phyloP scores from a whole-genome alignment of 2,113 vertebrate species.

The Hucho hucho region DNA sequence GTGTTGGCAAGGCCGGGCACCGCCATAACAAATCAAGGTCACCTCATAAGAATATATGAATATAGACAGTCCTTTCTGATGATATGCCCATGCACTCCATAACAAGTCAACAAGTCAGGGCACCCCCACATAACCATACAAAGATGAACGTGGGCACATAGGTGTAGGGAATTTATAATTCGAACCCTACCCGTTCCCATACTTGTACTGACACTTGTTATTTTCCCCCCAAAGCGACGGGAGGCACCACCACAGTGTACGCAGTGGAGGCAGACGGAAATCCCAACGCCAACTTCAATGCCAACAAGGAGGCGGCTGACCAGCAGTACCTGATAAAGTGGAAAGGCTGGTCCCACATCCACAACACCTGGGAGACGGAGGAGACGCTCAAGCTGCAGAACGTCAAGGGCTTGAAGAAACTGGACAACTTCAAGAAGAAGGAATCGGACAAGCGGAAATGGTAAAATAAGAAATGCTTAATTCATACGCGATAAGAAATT shows the following conservation, averaged over 20 bases:
- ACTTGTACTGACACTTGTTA: background rate
- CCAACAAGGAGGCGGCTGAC: slow-evolving; percentile 84
- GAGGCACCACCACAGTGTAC: slow-evolving; percentile 93
- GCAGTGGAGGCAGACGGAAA: slow-evolving; percentile 95
- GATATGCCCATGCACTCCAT: too few relatives aligned
- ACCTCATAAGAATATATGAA: too few relatives aligned
- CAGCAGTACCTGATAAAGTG: slow-evolving; percentile 96
- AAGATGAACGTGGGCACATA: too few relatives aligned
- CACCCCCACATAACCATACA: too few relatives aligned
- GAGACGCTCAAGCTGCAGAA: slow-evolving; percentile 95
- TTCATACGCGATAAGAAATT: too few relatives aligned
- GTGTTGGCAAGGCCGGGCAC: too few relatives aligned
- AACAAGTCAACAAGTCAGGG: too few relatives aligned
- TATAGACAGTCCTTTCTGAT: too few relatives aligned
- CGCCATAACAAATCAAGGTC: too few relatives aligned
- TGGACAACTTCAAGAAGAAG: slow-evolving; percentile 99
- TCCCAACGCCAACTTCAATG: slow-evolving; percentile 86
- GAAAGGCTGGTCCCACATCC: slow-evolving; percentile 99
- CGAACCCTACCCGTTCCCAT: too few relatives aligned
- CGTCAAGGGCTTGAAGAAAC: slow-evolving; percentile 97
- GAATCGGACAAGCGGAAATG: slow-evolving; percentile 93
- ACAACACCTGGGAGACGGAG: slow-evolving; percentile 98
- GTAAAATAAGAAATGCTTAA: slow-evolving; percentile 60
- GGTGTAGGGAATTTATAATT: too few relatives aligned
- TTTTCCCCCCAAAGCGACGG: slow-evolving; percentile 76